Evolutionary conservation across 2,113 vertebrate genomes (phyloP), one percentile per base, ranked within the genome.

Genomic region (Onychostruthus taczanowskii): DNA sequence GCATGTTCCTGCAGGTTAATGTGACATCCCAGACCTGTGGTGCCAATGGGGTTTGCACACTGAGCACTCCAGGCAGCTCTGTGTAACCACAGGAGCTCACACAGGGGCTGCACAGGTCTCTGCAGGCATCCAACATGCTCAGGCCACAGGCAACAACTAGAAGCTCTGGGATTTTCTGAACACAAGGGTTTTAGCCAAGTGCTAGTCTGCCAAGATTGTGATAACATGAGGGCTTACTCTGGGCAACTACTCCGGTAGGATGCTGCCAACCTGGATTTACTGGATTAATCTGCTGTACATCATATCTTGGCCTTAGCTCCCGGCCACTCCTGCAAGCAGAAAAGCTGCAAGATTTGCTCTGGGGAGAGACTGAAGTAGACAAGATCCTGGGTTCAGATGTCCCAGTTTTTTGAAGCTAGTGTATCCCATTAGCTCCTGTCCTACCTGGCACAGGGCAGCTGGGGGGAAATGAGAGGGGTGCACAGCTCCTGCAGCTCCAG

Each of bases 1-100:
- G 35, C 4, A 14, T 0, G 3, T 49, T 43, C 26, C 43, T 6
- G 2, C 44, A 37, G 26, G 30, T 39, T 17, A 19, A 18, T 0
- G 4, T 3, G 49, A 16, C 0, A 0, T 27, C 39, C 63, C 2
- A 4, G 53, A 20, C 13, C 24, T 1, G 3, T 1, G 3, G 35
- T 37, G 52, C 35, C 0, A 0, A 10, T 3, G 44, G 0, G 9
- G 31, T 41, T 49, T 62, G 64, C 43, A 33, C 1, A 1, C 39
- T 55, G 31, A 88, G 59, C 68, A 31, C 50, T 43, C 41, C 3
- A 16, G 0, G 0, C 77, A 55, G 39, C 7, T 0, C 84, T 69
- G 2, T 11, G 70, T 41, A 47, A 47, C 33, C 4, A 1, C 26
- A 43, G 80, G 50, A 77, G 84, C 58, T 80, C 7, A 3, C 50